Conservation (phyloP, 1,140 invertebrate species). For the Psilanteris sp. region DNA sequence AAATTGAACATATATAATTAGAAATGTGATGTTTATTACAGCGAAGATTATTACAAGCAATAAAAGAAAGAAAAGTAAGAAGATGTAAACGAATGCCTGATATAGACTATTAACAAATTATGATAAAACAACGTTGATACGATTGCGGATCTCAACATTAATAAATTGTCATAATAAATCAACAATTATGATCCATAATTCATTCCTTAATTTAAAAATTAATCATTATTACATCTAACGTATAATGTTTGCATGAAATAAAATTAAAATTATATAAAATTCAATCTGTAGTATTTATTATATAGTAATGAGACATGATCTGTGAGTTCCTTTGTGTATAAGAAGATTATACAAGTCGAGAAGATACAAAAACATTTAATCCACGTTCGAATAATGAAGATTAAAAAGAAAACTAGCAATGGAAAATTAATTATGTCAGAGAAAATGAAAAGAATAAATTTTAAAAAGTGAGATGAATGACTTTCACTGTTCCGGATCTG, state of each 20-base stretch:
- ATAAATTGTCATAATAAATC: slow-evolving; percentile 39
- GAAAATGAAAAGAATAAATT: slow-evolving; percentile 33
- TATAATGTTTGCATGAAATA: slow-evolving; percentile 12
- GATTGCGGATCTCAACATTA: slow-evolving; percentile 39
- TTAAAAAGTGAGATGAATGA: slow-evolving; percentile 55
- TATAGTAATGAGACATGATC: neutral
- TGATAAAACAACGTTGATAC: slow-evolving; percentile 5
- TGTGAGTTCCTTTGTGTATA: slow-evolving; percentile 37
- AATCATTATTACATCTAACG: slow-evolving; percentile 4
- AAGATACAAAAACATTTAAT: too few species aligned
- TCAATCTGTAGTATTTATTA: slow-evolving; percentile 1
- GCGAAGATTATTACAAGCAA: slow-evolving; percentile 83
- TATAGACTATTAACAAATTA: slow-evolving; percentile 35
- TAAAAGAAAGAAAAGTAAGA: slow-evolving; percentile 22
- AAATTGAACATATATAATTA: slow-evolving; percentile 7
- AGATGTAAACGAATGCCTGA: slow-evolving; percentile 28
- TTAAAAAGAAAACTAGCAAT: too few species aligned
- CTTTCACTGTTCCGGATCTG: slow-evolving; percentile 74
- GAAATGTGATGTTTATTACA: slow-evolving; percentile 82
- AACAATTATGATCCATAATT: slow-evolving; percentile 14
- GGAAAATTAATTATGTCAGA: slow-evolving; percentile 12
- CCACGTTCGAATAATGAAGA: neutral
- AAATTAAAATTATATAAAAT: slow-evolving; percentile 32
- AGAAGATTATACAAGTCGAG: slow-evolving; percentile 7
- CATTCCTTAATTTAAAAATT: slow-evolving; percentile 3